phyloP scores from a whole-genome alignment of 2,797 vertebrate genomes.

The Crax fasciolata region DNA sequence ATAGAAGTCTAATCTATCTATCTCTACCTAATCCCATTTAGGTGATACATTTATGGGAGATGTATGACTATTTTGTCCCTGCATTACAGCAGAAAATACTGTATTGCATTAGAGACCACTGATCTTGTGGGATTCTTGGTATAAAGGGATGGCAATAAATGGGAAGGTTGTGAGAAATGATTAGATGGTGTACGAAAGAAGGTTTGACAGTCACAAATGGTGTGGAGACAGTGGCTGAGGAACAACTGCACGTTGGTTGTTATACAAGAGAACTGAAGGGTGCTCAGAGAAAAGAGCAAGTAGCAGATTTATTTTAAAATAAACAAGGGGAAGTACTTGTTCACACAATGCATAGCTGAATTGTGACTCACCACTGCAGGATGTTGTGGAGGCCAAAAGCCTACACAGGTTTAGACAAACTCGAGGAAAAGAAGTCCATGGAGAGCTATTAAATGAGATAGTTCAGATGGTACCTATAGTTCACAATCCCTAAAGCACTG shows the following conservation, averaged over 20 bases:
- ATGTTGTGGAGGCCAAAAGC: conserved; percentile 28
- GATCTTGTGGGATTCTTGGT: background rate
- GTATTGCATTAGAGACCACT: background rate
- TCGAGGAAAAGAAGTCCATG: background rate
- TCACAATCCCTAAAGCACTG: background rate
- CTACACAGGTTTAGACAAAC: conserved; percentile 41
- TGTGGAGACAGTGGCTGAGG: background rate
- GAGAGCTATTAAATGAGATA: conserved; percentile 1
- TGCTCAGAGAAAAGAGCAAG: conserved; percentile 23
- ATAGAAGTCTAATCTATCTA: background rate
- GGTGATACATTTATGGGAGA: background rate
- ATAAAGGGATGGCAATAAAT: background rate
- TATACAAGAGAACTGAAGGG: background rate
- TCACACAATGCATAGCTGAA: conserved; percentile 59
- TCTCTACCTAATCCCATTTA: background rate
- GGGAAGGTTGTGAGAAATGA: background rate
- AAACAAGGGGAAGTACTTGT: conserved; percentile 62
- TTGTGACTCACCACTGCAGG: conserved; percentile 53
- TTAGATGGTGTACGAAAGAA: background rate
- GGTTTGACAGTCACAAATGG: background rate
- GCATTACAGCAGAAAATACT: background rate
- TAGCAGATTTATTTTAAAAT: conserved; percentile 45
- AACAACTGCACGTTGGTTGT: background rate
- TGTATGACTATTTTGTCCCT: background rate
- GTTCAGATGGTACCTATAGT: background rate